phyloP scores from a whole-genome alignment of 1,140 invertebrate species.

The Bombyx mori region DNA sequence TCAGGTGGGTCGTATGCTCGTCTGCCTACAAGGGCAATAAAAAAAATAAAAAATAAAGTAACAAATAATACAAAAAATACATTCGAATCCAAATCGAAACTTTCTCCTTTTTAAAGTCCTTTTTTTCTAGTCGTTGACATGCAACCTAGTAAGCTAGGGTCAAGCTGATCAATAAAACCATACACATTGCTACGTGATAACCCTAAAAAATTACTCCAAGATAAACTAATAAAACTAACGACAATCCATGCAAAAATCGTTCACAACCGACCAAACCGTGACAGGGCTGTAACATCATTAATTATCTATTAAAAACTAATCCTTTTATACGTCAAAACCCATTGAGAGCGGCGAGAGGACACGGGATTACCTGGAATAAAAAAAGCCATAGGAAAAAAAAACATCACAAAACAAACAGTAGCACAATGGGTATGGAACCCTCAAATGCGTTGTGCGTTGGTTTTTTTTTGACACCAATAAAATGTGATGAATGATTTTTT shows the following conservation, averaged over 20 bases:
- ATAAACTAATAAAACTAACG: background rate
- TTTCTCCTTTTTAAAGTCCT: too few relatives aligned
- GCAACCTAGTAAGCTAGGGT: too few relatives aligned
- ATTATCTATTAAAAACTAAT: constrained; percentile 67
- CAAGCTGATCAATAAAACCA: too few relatives aligned
- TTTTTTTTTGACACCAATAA: too few relatives aligned
- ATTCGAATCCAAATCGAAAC: too few relatives aligned
- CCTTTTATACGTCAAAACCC: constrained; percentile 64
- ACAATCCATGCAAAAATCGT: background rate
- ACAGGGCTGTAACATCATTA: constrained; percentile 45
- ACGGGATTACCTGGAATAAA: constrained; percentile 58
- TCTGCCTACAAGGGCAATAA: too few relatives aligned
- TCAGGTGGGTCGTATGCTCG: too few relatives aligned
- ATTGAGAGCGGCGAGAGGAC: constrained; percentile 51
- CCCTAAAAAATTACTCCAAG: background rate
- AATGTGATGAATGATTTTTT: too few relatives aligned
- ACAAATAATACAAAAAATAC: too few relatives aligned
- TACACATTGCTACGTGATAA: background rate
- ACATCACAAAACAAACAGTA: constrained; percentile 37
- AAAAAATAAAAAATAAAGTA: too few relatives aligned
- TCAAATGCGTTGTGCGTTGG: constrained; percentile 6
- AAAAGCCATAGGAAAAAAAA: constrained; percentile 47
- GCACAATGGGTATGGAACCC: constrained; percentile 21
- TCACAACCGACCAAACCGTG: constrained; percentile 15
- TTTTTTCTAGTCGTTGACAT: too few relatives aligned